Base-by-base conservation (phyloP, 2,888 invertebrate genomes). In the Drosophila mulleri region DNA sequence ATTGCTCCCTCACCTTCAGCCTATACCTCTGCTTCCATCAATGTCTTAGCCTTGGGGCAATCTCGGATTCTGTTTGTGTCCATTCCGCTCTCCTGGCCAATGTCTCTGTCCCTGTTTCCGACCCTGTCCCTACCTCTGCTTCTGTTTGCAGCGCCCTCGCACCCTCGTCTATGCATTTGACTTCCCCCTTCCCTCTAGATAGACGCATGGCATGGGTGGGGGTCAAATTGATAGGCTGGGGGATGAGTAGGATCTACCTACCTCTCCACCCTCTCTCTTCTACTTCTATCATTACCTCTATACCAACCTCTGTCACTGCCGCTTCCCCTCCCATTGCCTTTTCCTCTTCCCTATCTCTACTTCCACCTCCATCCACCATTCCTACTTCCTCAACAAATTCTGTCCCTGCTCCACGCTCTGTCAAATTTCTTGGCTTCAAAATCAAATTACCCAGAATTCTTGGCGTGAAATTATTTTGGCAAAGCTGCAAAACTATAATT, bases 381-480 rank as follows among this genome's bases (percentile, higher is more conserved):
- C 23, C 23, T 8, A 4, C 9, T n/a, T 37, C 29, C 29, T 0
- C 16, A 37, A 6, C 14, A 2, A 16, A 39, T 16, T 3, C 39
- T n/a, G 16, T 6, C 37, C 2, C 26, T 26, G n/a, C 48, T 32
- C 37, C 7, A 29, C 2, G 6, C 3, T 2, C 11, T 32, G 50
- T 32, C 32, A 50, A 50, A 67, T 66, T 72, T 73, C 54, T 50
- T 60, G 48, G 54, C 63, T 67, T 20, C 66, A 73, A 73, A 88
- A 74, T 75, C 75, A 75, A 48, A 32, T 71, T 78, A 37, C 73
- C 73, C 73, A 78, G 80, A 84, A 82, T 85, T 78, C 76, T 81
- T 80, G 76, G 73, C 72, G 70, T 82, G 73, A 84, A 82, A 82
- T 82, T 74, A 69, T 72, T 78, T 81, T 78, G 71, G 79, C 73